Percentiles rank a stretch among this genome's conserved stretches.
Conservation (phyloP, 2,888 invertebrate genomes). For the Lithosia quadra region DNA sequence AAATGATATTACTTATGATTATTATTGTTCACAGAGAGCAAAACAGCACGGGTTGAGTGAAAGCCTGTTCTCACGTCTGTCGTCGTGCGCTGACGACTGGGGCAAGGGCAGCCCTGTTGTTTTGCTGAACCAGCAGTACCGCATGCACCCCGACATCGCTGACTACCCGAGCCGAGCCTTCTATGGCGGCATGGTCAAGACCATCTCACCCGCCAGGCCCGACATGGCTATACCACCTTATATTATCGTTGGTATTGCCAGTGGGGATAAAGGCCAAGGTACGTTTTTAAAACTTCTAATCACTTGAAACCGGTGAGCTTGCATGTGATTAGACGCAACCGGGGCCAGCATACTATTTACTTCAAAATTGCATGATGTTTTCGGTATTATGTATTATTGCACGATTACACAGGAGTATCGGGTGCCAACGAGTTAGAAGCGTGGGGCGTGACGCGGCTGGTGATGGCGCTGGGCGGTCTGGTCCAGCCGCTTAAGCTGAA, state of each 20-base stretch:
- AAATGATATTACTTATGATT: background rate
- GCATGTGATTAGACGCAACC: too few relatives aligned
- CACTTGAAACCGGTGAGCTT: too few relatives aligned
- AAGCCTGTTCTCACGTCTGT: conserved; percentile 93
- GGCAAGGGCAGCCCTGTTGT: conserved; percentile 76
- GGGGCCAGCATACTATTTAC: too few relatives aligned
- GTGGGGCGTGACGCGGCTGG: conserved; percentile 76
- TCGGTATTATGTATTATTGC: too few relatives aligned
- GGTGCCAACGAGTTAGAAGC: conserved; percentile 79
- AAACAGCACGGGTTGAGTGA: conserved; percentile 89
- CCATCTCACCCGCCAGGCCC: conserved; percentile 55
- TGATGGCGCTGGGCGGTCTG: conserved; percentile 54
- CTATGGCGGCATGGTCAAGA: conserved; percentile 87
- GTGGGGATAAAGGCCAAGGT: conserved; percentile 79
- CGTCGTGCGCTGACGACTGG: conserved; percentile 84
- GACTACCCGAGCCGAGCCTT: conserved; percentile 92
- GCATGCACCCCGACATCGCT: conserved; percentile 94
- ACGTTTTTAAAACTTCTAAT: conserved; percentile 10
- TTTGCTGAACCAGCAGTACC: conserved; percentile 90
- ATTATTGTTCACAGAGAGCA: conserved; percentile 86
- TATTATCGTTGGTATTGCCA: conserved; percentile 67
- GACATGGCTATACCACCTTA: conserved; percentile 68
- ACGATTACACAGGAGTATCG: conserved; percentile 54
- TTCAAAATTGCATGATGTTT: too few relatives aligned
- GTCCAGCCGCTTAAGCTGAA: conserved; percentile 54